Conservation (phyloP, 2,113 vertebrate genomes). For the Oreochromis spilurus region DNA sequence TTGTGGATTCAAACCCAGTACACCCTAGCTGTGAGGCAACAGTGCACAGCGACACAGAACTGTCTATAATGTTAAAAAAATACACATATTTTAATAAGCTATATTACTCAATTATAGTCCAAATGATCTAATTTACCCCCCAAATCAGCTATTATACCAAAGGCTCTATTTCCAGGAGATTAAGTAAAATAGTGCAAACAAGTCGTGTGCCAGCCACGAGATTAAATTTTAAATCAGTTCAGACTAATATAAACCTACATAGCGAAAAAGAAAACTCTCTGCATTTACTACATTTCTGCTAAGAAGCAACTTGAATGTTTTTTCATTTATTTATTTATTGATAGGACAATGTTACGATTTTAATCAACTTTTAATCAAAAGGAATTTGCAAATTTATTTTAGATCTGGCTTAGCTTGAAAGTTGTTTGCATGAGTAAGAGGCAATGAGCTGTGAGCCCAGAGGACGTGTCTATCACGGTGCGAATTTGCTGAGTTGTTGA, state of each 20-base stretch:
- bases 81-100: neutral
- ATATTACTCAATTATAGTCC: neutral
- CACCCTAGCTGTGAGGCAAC: neutral
- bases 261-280: neutral
- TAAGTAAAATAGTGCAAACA: neutral
- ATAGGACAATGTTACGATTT: neutral
- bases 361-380: neutral
- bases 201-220: neutral
- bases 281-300: neutral
- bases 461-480: constrained; percentile 41
- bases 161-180: neutral
- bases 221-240: neutral
- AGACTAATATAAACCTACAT: neutral
- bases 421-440: constrained; percentile 16
- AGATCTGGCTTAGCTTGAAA: neutral
- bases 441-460: neutral
- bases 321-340: neutral
- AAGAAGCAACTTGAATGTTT: neutral
- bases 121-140: neutral
- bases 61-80: neutral
- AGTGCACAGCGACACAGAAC: neutral
- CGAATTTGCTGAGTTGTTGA: constrained; percentile 53
- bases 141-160: neutral
- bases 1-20: neutral
- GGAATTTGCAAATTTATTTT: neutral